Evolutionary conservation across 2,113 vertebrate genomes (phyloP), one percentile per base, ranked within the genome.

Genomic region (Heptranchias perlo): DNA sequence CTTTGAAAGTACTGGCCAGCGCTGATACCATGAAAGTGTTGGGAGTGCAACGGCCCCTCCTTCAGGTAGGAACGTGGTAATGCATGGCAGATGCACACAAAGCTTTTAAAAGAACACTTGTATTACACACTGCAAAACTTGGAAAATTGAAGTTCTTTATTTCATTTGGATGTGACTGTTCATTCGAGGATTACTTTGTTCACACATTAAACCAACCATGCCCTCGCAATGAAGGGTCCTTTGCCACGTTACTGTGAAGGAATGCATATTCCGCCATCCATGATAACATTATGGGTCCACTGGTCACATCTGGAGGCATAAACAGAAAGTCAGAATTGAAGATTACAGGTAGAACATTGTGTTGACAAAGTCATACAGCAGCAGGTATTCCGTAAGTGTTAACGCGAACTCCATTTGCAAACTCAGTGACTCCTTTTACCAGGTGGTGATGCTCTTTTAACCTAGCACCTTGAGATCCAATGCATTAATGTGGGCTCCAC

Each of bases 1-100:
- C 99, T 0, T 96, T 99, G 96, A 99, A 99, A 95, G 98, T 99
- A 96, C 95, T 99, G 6, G 99, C 99, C 95, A 99, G 97, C 0
- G 99, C 99, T 0, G 99, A 99, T 89, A 99, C 99, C 96, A 99
- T 99, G 99, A 99, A 99, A 96, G 96, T 98, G 18, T 97, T 99
- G 0, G 99, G 98, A 0, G 98, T 99, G 54, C 99, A 99, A 97
- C 97, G 99, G 65, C 99, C 99, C 49, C 98, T 99, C 11, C 97
- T 99, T 44, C 99, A 99, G 99, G 99, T 99, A 97, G 96, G 92
- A 7, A 62, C 23, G 4, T 64, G 62, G 21, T 94, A 65, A 4
- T 16, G 23, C 64, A 69, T 31, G 39, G 3, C n/a, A 47, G 52
- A 47, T 47, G 10, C 64, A 95, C 65, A 13, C n/a, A 94, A 94